Evolutionary conservation across 2,888 invertebrate genomes (phyloP), one percentile per base, ranked within the genome.

Genomic region (Cyclophora albipunctata): DNA sequence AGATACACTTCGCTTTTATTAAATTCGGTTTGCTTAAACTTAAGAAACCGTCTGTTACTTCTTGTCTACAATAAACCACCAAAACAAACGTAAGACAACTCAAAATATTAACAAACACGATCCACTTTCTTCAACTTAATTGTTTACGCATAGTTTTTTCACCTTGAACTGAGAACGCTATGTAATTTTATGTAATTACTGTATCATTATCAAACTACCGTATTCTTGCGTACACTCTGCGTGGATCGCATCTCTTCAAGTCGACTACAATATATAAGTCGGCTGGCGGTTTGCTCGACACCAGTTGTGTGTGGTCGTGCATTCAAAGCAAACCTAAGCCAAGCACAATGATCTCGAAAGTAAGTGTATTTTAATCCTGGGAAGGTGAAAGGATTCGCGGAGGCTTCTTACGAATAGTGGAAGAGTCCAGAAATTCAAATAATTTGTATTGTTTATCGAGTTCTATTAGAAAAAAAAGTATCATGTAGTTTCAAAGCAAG

Each of bases 281-380:
- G 73, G 59, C 68, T 37, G 73, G 65, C 63, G 69, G 62, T 63
- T 66, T 73, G 66, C 65, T 78, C 75, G 68, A 67, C 78, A 88
- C 80, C 86, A 88, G 88, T 88, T 77, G 87, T 84, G 87, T 86
- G 85, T 83, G 79, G 80, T 83, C 80, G 82, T 75, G 83, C 83
- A 75, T 71, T 80, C 85, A 79, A 79, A 78, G 80, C 79, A 79
- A 85, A 86, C 81, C 84, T 80, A 75, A 82, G 77, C 69, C 80
- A 77, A 85, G 78, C 80, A 68, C 78, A 83, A 88, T 88, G 88
- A 84, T 87, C 71, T 80, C 87, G 63, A 88, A 83, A 88, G 88
- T 87, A 86, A 88, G 88, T 63, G 67, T 48, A 61, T 59, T 52
- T 49, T 58, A 67, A 55, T 69, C 66, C 69, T 58, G 60, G 63